Evolutionary conservation across 2,888 invertebrate species (phyloP), one percentile per base, ranked within the genome.

Genomic region (Pherbina coryleti): DNA sequence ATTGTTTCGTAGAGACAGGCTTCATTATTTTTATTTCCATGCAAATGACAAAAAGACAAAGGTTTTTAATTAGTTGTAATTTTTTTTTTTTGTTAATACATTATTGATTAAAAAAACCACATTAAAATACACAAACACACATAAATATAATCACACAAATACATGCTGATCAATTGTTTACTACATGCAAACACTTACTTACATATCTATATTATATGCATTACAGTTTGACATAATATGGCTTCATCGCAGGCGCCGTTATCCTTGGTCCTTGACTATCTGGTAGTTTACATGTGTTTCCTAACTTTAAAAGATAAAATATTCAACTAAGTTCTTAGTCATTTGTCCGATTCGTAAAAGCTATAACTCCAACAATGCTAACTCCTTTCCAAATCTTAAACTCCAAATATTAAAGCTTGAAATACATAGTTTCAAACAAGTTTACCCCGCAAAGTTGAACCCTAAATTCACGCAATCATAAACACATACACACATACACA

Each of bases 251-350:
- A 85, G 88, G 82, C 86, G 86, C 83, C 85, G 86, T 76, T 89
- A 87, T 86, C 89, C 89, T 81, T 89, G 89, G 88, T 89, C 89
- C 83, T 84, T 89, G 80, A 89, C 89, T 86, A 89, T 89, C 85
- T 89, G 88, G 88, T 89, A 89, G 85, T 78, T 78, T 78, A 80
- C 49, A 49, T 67, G 51, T 76, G 69, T 78, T 72, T 76, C 62
- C 57, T 25, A 55, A 74, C 66, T 55, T 55, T 75, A 49, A 72
- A 60, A 64, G 22, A 53, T 77, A 64, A 22, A 53, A 19, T 49
- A 25, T 22, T 69, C 28, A 74, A 19, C 53, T 31, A n/a, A 37
- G 37, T 34, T 34, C 60, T 11, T 11, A 76, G 3, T 44, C 78
- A 28, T 19, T 34, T 11, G 62, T 17, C n/a, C n/a, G 5, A 17